Base-by-base conservation (phyloP, 2,113 vertebrate genomes). In the Maccullochella peelii region DNA sequence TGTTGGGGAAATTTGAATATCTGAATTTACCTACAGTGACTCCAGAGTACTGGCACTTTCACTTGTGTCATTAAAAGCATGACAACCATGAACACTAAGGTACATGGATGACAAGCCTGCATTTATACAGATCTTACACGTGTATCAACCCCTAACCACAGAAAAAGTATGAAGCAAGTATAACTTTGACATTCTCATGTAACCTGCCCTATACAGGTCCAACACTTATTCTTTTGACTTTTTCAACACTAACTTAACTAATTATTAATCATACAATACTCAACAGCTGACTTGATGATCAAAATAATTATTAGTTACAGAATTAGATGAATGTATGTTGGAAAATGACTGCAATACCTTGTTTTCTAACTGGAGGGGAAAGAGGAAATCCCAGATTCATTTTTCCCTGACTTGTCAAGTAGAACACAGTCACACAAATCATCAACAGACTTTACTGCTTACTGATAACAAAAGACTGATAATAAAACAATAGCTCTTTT, bases 401-500 rank as follows among this genome's bases (percentile, higher is more conserved):
- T 25, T 68, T 15, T 25, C 74, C 25, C n/a, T 33, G 6, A 8
- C 61, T 44, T 80, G 79, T 61, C 12, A 58, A 57, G 40, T 47
- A 25, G 36, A 84, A 72, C 7, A 54, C 11, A 27, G 38, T 25
- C 59, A 27, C 30, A 65, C 42, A 75, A 91, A 85, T 87, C 78
- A 86, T 80, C n/a, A 25, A 82, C 79, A 61, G 73, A 69, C 47
- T 79, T 18, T 63, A 50, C 59, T n/a, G 86, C n/a, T 7, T 2
- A n/a, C 59, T 50, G 66, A 77, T 59, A 85, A 68, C 44, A 85
- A 84, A 83, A 77, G 20, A 27, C 33, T 44, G 77, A 58, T 62
- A 47, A 82, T 20, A 30, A 75, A 30, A 75, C 36, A 66, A 54
- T 62, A 18, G 7, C 4, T n/a, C 62, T 18, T 63, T 58, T 85